These are phyloP conservation scores for Stratiomys singularior DNA, from an alignment of 2,888 invertebrate genomes.

Conservation along the genomic window DNA sequence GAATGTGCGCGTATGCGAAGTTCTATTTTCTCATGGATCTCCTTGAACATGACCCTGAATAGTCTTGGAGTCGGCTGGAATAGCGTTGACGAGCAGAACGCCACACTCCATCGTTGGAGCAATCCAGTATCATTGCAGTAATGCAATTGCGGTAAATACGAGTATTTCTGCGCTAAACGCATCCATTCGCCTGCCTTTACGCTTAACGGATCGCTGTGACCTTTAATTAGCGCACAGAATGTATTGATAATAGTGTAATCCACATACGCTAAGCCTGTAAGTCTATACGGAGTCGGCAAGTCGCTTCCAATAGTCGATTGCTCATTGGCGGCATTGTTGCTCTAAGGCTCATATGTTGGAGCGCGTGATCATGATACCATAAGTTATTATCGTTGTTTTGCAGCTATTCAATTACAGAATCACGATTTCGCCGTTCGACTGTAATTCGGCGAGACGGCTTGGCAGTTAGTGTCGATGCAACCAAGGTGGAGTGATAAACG, in stretches of 20 bases:
- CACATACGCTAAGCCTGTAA: not conserved
- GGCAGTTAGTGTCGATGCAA: not conserved
- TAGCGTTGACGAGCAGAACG: not conserved
- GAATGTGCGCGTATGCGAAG: not conserved
- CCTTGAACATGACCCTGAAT: conserved; percentile 40
- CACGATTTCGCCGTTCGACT: not conserved
- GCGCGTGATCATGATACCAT: not conserved
- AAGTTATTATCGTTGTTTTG: not conserved
- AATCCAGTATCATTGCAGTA: not conserved
- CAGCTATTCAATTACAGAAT: not conserved
- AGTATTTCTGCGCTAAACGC: conserved; percentile 1
- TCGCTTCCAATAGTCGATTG: not conserved
- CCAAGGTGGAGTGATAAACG: not conserved
- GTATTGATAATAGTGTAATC: not conserved
- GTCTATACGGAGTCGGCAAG: not conserved
- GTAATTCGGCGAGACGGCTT: not conserved
- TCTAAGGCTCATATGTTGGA: not conserved
- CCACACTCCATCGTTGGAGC: not conserved
- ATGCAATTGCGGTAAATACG: conserved; percentile 14
- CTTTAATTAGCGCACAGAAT: conserved; percentile 13
- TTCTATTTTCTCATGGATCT: conserved; percentile 32
- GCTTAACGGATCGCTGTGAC: conserved; percentile 4
- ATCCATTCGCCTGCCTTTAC: not conserved
- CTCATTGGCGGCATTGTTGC: not conserved
- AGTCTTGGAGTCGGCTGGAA: not conserved